Evolutionary conservation across 2,888 invertebrate genomes (phyloP), one percentile per base, ranked within the genome.

Genomic region (Anthoptus insignis): DNA sequence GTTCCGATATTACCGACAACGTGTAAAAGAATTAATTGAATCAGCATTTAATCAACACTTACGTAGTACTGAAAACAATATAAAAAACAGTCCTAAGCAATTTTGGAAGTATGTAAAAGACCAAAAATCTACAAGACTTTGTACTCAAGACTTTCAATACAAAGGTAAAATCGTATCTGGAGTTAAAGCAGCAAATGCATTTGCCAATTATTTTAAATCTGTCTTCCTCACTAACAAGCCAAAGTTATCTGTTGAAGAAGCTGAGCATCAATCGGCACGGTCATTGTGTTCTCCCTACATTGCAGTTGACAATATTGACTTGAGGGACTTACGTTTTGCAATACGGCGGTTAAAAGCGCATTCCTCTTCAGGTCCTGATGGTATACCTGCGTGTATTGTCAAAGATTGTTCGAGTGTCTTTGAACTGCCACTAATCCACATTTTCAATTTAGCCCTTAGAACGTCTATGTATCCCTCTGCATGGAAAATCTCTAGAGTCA

Each of bases 91-190:
- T 34, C 63, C 56, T 4, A 49, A n/a, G n/a, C 4, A 42, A 3
- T 60, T 60, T 52, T 60, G 52, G 60, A 52, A 53, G 19, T 60
- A 50, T 24, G 37, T 63, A 37, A 56, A 37, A 0, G 45, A 54
- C 16, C 56, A 56, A 34, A 3, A n/a, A 13, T 27, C 14, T 13
- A 0, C 11, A 5, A 54, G 29, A 6, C 5, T 19, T 11, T 6
- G 1, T 21, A 2, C 2, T 11, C 21, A 13, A 7, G 34, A 34
- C 1, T 53, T 19, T 34, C 34, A 53, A 34, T 34, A 53, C 19
- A 9, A 21, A 2, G 53, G 34, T 6, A 16, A 53, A 11, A 13
- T 1, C n/a, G 16, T 56, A n/a, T 29, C 50, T 3, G 57, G 57
- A 1, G 2, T 32, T 14, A 37, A 57, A 11, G 57, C 42, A 8